A percentile compares a stretch with the other conserved stretches of the same genome.
Evolutionary conservation across 2,113 vertebrate genomes (phyloP).

Genomic region (Argyrosomus japonicus): DNA sequence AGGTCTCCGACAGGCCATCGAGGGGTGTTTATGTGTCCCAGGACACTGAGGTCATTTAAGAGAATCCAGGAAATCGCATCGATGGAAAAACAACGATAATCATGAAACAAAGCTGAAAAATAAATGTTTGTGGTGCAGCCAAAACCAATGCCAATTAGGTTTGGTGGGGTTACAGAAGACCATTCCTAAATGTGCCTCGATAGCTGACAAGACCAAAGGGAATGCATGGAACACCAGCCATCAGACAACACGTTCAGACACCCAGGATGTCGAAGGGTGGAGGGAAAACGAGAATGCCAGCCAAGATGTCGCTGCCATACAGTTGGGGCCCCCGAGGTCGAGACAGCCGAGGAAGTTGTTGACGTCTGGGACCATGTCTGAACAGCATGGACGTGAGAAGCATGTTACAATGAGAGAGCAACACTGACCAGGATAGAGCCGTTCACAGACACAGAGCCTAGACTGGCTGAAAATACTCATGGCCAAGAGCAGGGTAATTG

Average conservation of each 20-base stretch:
- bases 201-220: conserved; percentile 4
- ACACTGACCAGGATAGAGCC: conserved; percentile 59
- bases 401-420: conserved; percentile 61
- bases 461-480: conserved; percentile 74
- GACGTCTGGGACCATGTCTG: conserved; percentile 40
- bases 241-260: conserved; percentile 35
- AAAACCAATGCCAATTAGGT: not conserved
- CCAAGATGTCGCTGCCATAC: conserved; percentile 13
- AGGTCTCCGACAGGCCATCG: conserved; percentile 42
- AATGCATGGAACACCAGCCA: conserved; percentile 43
- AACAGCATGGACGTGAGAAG: conserved; percentile 45
- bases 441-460: conserved; percentile 61
- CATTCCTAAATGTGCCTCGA: conserved; percentile 4
- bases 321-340: conserved; percentile 14
- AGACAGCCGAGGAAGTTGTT: conserved; percentile 41
- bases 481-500: conserved; percentile 65
- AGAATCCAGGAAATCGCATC: conserved; percentile 8
- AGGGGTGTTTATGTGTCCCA: conserved; percentile 39
- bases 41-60: conserved; percentile 29
- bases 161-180: conserved; percentile 19
- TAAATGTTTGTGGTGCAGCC: not conserved
- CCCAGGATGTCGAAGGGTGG: conserved; percentile 50
- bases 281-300: conserved; percentile 28
- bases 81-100: not conserved
- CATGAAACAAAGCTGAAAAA: not conserved